Conservation (phyloP, 1,140 invertebrate genomes). For the Caenorhabditis elegans region WBcel235 BX284604.4:6757501-6758000, state of each 20-base stretch:
- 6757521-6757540: background rate
- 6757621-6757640: slow-evolving; percentile 36
- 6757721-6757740: slow-evolving; percentile 51
- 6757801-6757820: slow-evolving; percentile 52
- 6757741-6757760: slow-evolving; percentile 47
- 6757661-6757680: too few species aligned
- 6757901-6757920: background rate
- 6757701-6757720: slow-evolving; percentile 50
- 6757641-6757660: background rate
- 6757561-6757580: slow-evolving; percentile 43
- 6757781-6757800: slow-evolving; percentile 51
- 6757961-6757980: slow-evolving; percentile 31
- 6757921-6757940: slow-evolving; percentile 35
- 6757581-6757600: slow-evolving; percentile 21
- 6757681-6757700: slow-evolving; percentile 1
- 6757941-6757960: slow-evolving; percentile 40
- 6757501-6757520: background rate
- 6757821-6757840: slow-evolving; percentile 50
- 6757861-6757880: slow-evolving; percentile 54
- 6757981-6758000: slow-evolving; percentile 38
- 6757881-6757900: slow-evolving; percentile 20
- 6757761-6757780: slow-evolving; percentile 41
- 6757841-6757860: slow-evolving; percentile 45
- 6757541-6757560: slow-evolving; percentile 28
- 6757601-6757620: slow-evolving; percentile 37